phyloP scores from a whole-genome alignment of 2,113 vertebrate genomes.

The Hemicordylus capensis region DNA sequence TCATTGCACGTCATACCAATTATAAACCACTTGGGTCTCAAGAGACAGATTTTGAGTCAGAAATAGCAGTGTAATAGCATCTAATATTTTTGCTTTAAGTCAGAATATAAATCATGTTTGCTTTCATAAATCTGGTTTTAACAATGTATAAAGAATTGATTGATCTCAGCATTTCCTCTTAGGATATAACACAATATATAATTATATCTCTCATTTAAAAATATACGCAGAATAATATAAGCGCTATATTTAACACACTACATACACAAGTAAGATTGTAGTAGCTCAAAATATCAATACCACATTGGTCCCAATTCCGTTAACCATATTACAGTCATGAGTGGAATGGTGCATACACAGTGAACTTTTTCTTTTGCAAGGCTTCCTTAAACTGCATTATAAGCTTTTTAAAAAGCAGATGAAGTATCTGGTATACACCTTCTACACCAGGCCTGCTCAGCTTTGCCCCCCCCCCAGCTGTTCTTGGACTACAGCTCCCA shows the following conservation, averaged over 20 bases:
- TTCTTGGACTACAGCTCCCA: too few relatives aligned
- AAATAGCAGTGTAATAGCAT: conserved; percentile 21
- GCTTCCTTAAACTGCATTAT: neutral
- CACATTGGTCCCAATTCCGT: neutral
- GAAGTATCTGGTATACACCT: neutral
- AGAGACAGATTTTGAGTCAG: conserved; percentile 24
- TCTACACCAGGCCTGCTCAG: too few relatives aligned
- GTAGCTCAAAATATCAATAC: conserved; percentile 21
- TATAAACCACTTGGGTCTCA: conserved; percentile 6
- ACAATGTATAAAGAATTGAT: conserved; percentile 47
- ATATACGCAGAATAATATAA: conserved; percentile 16
- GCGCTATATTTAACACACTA: conserved; percentile 2
- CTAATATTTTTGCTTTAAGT: conserved; percentile 3
- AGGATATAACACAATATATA: conserved; percentile 1
- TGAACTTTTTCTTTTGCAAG: neutral
- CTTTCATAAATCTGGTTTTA: conserved; percentile 48
- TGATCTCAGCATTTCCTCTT: conserved; percentile 35
- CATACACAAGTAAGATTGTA: conserved; percentile 27
- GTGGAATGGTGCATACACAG: neutral
- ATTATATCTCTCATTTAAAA: conserved; percentile 31
- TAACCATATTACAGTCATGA: neutral
- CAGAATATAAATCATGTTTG: conserved; percentile 47
- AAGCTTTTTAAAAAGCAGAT: neutral
- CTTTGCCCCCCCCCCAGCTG: too few relatives aligned
- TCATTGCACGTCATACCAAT: neutral